These are phyloP conservation scores for Ecliptopera silaceata DNA, from an alignment of 2,888 invertebrate species.

Conservation along the genomic window DNA sequence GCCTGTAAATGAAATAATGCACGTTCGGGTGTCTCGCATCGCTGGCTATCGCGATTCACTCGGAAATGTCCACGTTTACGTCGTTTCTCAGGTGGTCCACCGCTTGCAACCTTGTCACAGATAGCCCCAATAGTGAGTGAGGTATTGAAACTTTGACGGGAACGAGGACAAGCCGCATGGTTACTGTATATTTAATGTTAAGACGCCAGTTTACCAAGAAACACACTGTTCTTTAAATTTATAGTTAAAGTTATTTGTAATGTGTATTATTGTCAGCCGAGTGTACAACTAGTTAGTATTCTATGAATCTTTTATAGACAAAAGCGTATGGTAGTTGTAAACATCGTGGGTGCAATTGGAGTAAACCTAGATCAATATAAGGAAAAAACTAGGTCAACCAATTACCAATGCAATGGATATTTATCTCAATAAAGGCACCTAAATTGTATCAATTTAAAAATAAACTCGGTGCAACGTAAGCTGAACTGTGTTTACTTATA, in stretches of 20 bases:
- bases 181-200: constrained; percentile 64
- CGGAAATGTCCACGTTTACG: constrained; percentile 65
- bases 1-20: constrained; percentile 46
- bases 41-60: constrained; percentile 58
- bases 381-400: neutral
- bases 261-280: constrained; percentile 9
- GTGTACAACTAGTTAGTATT: constrained; percentile 13
- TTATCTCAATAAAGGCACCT: neutral
- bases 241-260: constrained; percentile 11
- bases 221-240: constrained; percentile 18
- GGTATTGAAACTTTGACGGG: constrained; percentile 70
- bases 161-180: constrained; percentile 61
- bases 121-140: constrained; percentile 64
- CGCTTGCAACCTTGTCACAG: constrained; percentile 74
- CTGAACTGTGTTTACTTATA: constrained; percentile 61
- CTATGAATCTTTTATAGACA: constrained; percentile 7
- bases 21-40: constrained; percentile 42
- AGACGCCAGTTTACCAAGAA: constrained; percentile 6
- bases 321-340: neutral
- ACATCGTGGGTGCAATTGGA: neutral
- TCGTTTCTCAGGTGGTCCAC: constrained; percentile 71
- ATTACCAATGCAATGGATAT: neutral
- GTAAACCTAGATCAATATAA: neutral
- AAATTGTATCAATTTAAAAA: constrained; percentile 34
- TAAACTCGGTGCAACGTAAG: constrained; percentile 41